phyloP scores from a whole-genome alignment of 2,888 invertebrate genomes.

The Polyommatus icarus region DNA sequence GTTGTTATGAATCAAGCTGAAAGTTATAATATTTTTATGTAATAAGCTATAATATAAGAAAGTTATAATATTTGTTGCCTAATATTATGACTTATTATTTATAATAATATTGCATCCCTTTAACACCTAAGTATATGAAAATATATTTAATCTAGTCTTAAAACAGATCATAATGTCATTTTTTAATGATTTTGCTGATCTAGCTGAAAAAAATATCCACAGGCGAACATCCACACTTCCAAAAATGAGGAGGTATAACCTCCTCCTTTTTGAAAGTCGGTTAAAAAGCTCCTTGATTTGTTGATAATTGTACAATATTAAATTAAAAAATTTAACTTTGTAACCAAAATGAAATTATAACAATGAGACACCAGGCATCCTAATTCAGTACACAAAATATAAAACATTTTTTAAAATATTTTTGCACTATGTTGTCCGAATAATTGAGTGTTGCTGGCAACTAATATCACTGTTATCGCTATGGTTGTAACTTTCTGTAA shows the following conservation, averaged over 20 bases:
- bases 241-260: too few species aligned
- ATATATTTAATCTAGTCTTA: neutral
- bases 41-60: too few species aligned
- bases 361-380: neutral
- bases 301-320: neutral
- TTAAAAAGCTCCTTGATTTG: neutral
- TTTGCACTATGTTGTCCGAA: neutral
- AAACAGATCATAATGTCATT: neutral
- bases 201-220: neutral
- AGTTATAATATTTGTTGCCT: too few species aligned
- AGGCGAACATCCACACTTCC: too few species aligned
- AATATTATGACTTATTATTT: too few species aligned
- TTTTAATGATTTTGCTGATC: neutral
- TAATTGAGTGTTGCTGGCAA: slow-evolving; percentile 2
- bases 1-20: neutral
- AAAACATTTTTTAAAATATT: neutral
- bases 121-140: neutral
- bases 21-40: too few species aligned
- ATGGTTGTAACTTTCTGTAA: too few species aligned
- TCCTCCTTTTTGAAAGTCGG: too few species aligned
- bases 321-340: neutral
- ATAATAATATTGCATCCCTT: too few species aligned
- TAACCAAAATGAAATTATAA: neutral
- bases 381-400: slow-evolving; percentile 17
- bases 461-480: neutral